Evolutionary conservation across 2,888 invertebrate species (phyloP).

Genomic region (Agrotis clavis): DNA sequence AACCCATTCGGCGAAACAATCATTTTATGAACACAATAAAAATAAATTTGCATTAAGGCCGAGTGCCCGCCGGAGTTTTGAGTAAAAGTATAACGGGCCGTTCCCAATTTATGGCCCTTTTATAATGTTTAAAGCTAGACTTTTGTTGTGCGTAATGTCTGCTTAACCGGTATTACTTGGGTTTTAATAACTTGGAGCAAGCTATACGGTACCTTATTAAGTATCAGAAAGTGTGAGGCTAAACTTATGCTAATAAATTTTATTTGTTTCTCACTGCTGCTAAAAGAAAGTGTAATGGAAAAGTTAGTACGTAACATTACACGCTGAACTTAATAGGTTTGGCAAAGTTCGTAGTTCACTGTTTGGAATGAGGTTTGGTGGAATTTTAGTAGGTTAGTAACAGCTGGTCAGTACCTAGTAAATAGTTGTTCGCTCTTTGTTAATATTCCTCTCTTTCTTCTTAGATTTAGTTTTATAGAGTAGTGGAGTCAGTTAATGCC

Average conservation of each 20-base stretch:
- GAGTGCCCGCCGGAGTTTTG: conserved; percentile 65
- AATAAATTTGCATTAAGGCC: conserved; percentile 73
- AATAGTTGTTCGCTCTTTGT: conserved; percentile 7
- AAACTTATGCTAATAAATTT: conserved; percentile 52
- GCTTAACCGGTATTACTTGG: conserved; percentile 45
- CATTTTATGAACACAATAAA: conserved; percentile 65
- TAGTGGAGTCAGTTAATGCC: background rate
- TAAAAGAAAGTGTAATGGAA: conserved; percentile 45
- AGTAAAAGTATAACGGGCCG: conserved; percentile 67
- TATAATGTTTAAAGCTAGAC: conserved; percentile 57
- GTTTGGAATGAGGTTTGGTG: conserved; percentile 36
- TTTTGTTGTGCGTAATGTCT: conserved; percentile 57
- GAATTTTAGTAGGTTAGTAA: conserved; percentile 2
- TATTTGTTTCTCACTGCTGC: conserved; percentile 34
- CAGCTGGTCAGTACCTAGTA: conserved; percentile 6
- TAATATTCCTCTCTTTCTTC: background rate
- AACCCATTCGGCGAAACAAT: conserved; percentile 63
- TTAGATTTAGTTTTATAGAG: background rate
- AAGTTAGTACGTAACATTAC: conserved; percentile 38
- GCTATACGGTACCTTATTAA: conserved; percentile 45
- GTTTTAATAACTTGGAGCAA: conserved; percentile 46
- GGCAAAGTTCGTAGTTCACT: conserved; percentile 32
- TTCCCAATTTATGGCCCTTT: conserved; percentile 68
- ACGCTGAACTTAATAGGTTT: conserved; percentile 31
- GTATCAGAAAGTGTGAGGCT: conserved; percentile 31